These are phyloP conservation scores for Morpho achilles DNA, from an alignment of 2,888 invertebrate genomes.

Conservation along the genomic window DNA sequence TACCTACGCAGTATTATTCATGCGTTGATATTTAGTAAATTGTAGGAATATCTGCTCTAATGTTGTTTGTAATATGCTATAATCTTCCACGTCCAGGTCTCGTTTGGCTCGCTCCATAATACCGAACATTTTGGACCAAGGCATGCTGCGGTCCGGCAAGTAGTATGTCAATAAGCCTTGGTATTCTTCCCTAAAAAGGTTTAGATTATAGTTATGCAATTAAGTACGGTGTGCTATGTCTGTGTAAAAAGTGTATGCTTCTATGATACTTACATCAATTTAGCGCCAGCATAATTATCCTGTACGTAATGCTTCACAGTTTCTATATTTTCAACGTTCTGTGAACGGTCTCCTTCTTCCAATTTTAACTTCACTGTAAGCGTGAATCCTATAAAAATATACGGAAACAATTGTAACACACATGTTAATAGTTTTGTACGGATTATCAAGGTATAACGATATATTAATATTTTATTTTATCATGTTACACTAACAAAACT, in stretches of 20 bases:
- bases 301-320: constrained; percentile 50
- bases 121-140: constrained; percentile 85
- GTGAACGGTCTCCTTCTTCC: constrained; percentile 30
- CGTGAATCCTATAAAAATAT: constrained; percentile 50
- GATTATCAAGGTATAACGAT: too few species aligned
- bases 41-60: constrained; percentile 88
- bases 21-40: constrained; percentile 79
- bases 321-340: constrained; percentile 28
- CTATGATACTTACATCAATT: constrained; percentile 55
- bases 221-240: too few species aligned
- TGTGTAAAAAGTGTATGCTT: too few species aligned
- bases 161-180: constrained; percentile 86
- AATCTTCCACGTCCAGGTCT: constrained; percentile 83
- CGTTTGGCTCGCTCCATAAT: constrained; percentile 82
- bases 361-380: constrained; percentile 68
- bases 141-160: constrained; percentile 77
- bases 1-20: too few species aligned
- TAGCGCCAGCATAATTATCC: constrained; percentile 46
- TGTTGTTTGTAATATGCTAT: constrained; percentile 88
- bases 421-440: too few species aligned
- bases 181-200: constrained; percentile 81
- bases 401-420: too few species aligned
- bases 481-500: too few species aligned
- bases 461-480: too few species aligned
- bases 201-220: background rate